These are phyloP conservation scores for Sterrhoptilus dennistouni DNA, from an alignment of 2,113 vertebrate genomes.

Conservation along the genomic window DNA sequence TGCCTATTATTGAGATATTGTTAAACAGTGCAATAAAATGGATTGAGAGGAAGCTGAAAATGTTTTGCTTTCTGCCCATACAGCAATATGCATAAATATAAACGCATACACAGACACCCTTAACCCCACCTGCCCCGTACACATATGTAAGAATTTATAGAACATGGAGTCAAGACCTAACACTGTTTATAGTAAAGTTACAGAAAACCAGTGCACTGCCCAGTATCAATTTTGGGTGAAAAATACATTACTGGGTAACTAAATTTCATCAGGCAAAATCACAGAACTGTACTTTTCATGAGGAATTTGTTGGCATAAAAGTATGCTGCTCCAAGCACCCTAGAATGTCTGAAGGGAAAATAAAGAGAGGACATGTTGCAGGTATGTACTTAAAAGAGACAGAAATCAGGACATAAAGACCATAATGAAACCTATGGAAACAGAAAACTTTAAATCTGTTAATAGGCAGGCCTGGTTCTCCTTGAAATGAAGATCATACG, in stretches of 20 bases:
- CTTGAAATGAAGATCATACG: background rate
- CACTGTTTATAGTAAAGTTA: background rate
- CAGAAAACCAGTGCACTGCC: background rate
- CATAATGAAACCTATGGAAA: background rate
- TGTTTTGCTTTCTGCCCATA: background rate
- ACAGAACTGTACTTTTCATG: background rate
- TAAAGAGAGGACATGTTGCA: background rate
- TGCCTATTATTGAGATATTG: background rate
- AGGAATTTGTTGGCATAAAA: background rate
- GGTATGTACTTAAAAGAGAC: background rate
- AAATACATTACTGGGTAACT: background rate
- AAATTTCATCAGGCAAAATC: background rate
- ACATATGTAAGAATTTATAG: rapidly evolving
- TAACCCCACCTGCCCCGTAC: rapidly evolving
- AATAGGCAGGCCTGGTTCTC: background rate
- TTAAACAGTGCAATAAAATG: background rate
- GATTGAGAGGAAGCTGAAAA: background rate
- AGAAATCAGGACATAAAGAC: background rate
- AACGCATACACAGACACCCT: rapidly evolving
- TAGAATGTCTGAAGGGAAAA: background rate
- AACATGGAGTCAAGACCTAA: background rate
- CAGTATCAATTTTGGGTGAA: background rate
- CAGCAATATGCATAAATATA: background rate
- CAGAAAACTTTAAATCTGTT: background rate
- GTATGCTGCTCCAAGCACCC: background rate